Evolutionary conservation across 1,140 invertebrate genomes (phyloP).

Genomic region (Pentalonia nigronervosa): DNA sequence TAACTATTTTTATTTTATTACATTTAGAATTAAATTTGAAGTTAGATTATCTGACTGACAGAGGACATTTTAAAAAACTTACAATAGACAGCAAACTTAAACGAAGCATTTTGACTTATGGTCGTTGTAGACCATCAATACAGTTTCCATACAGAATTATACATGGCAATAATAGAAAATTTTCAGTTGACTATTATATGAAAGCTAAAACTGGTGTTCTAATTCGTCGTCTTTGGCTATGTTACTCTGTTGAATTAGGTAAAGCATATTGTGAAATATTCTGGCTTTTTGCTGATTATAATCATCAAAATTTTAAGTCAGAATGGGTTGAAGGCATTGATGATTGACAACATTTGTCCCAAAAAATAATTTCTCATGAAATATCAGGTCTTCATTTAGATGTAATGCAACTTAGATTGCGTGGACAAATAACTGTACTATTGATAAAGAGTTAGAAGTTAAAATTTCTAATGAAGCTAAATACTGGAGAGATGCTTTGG

Average conservation of each 20-base stretch:
- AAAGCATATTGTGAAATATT: not conserved
- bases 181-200: not conserved
- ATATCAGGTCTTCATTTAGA: not conserved
- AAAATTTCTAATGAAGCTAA: slow-evolving; percentile 26
- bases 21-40: too few relatives aligned
- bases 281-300: not conserved
- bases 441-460: not conserved
- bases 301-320: not conserved
- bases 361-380: not conserved
- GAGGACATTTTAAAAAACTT: too few relatives aligned
- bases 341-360: not conserved
- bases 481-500: not conserved
- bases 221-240: not conserved
- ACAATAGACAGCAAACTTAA: not conserved
- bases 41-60: too few relatives aligned
- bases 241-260: not conserved
- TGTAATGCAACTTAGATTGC: not conserved
- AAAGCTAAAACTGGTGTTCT: not conserved
- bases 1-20: too few relatives aligned
- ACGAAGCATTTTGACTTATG: not conserved
- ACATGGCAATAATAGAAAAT: not conserved
- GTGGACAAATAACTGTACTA: not conserved
- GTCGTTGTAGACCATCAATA: not conserved
- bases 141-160: not conserved
- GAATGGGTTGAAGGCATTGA: not conserved